Evolutionary conservation across 2,888 invertebrate species (phyloP), one percentile per base, ranked within the genome.

Genomic region (Clitarchus hookeri): DNA sequence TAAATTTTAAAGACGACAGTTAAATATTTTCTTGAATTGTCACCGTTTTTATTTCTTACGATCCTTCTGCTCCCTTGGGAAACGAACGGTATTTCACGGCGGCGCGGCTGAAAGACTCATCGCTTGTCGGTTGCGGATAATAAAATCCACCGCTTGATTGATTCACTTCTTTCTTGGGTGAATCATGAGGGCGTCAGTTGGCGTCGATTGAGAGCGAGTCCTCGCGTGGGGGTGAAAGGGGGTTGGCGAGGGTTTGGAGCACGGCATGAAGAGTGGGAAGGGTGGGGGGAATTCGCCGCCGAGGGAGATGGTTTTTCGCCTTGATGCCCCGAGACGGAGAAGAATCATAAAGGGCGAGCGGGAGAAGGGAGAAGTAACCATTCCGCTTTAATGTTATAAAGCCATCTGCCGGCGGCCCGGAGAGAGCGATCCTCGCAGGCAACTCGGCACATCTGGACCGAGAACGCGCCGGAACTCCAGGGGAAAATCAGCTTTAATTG

Each of bases 311-410:
- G 65, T 65, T 65, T 65, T 65, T 65, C 65, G n/a, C 65, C 65
- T 0, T 65, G 65, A 65, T 65, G 65, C 23, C 23, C 3, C 65
- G 23, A 19, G 65, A 48, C 65, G 65, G 65, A 8, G 65, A n/a
- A 19, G 65, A n/a, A n/a, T 65, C 23, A 23, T 23, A 23, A n/a
- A n/a, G 65, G n/a, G 65, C 16, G 65, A 19, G 6, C 12, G 13
- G 53, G 19, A 53, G 53, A 53, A 53, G 53, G n/a, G 65, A 65
- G 65, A 8, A 19, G 65, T 65, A 65, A 65, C 65, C 65, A 65
- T 65, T 65, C 48, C 65, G 65, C 65, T 65, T 65, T 65, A 65
- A 65, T 65, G 65, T 65, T 65, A 65, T n/a, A n/a, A n/a, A 65
- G 65, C 65, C 65, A 65, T 65, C 65, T 65, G 65, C 65, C 65